These are phyloP conservation scores for Caenorhabditis zanzibari DNA, from an alignment of 2,888 invertebrate genomes.

Conservation along the genomic window DNA sequence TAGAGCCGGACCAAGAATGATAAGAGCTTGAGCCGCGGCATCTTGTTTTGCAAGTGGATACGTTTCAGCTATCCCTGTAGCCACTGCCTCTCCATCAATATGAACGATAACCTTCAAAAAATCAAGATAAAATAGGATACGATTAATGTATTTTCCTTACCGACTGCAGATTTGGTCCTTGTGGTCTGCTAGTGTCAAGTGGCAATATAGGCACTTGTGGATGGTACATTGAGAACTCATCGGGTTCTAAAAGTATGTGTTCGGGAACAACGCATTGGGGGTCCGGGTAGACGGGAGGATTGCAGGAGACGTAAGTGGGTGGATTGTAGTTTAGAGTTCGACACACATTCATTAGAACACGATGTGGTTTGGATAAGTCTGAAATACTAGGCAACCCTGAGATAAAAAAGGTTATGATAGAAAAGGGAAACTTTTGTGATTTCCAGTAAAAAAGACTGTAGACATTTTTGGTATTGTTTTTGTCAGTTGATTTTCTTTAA, in stretches of 20 bases:
- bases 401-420: too few species aligned
- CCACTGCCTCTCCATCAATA: conserved; percentile 46
- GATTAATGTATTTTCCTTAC: too few species aligned
- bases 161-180: conserved; percentile 41
- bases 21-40: conserved; percentile 44
- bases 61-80: conserved; percentile 45
- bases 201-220: neutral
- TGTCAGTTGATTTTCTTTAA: too few species aligned
- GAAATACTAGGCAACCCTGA: neutral
- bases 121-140: conserved; percentile 5
- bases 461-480: too few species aligned
- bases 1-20: conserved; percentile 20
- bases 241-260: conserved; percentile 29
- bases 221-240: conserved; percentile 7
- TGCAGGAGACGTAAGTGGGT: conserved; percentile 35
- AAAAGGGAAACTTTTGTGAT: too few species aligned
- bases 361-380: conserved; percentile 29
- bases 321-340: conserved; percentile 29
- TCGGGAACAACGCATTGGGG: conserved; percentile 26
- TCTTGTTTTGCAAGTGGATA: conserved; percentile 49
- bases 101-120: conserved; percentile 81
- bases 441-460: too few species aligned
- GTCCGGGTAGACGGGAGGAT: conserved; percentile 47
- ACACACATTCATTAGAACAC: conserved; percentile 58
- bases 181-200: conserved; percentile 23